phyloP scores from a whole-genome alignment of 2,797 vertebrate genomes.

The Enteromius mattozi region DNA sequence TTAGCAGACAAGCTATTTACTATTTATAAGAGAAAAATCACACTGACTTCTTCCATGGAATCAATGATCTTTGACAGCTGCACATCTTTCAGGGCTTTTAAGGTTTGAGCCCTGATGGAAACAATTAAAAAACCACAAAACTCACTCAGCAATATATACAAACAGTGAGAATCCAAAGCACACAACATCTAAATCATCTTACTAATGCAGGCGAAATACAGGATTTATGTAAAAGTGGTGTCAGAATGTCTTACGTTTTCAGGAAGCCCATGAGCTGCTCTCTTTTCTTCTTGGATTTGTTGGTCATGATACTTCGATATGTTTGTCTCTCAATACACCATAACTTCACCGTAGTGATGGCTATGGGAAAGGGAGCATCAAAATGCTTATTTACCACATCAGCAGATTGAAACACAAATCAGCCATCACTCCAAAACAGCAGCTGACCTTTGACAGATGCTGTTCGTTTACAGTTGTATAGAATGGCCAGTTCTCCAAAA shows the following conservation, averaged over 20 bases:
- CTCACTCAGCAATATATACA: background rate
- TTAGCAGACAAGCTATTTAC: background rate
- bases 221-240: background rate
- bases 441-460: conserved; percentile 82
- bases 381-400: background rate
- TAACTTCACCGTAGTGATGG: conserved; percentile 75
- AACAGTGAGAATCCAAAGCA: background rate
- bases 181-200: background rate
- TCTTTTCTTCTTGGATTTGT: conserved; percentile 80
- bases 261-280: conserved; percentile 81
- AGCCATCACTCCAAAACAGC: background rate
- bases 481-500: conserved; percentile 84
- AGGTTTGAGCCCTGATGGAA: conserved; percentile 74
- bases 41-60: conserved; percentile 83
- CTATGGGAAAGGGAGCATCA: conserved; percentile 63
- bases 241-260: conserved; percentile 73
- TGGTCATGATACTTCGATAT: conserved; percentile 82
- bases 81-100: conserved; percentile 79
- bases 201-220: background rate
- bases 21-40: background rate
- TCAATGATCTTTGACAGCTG: conserved; percentile 84
- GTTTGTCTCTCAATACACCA: conserved; percentile 84
- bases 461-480: conserved; percentile 85
- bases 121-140: background rate
- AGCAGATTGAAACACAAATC: background rate